Evolutionary conservation across 2,797 vertebrate species (phyloP), one percentile per base, ranked within the genome.

Genomic region (Coilia nasus): DNA sequence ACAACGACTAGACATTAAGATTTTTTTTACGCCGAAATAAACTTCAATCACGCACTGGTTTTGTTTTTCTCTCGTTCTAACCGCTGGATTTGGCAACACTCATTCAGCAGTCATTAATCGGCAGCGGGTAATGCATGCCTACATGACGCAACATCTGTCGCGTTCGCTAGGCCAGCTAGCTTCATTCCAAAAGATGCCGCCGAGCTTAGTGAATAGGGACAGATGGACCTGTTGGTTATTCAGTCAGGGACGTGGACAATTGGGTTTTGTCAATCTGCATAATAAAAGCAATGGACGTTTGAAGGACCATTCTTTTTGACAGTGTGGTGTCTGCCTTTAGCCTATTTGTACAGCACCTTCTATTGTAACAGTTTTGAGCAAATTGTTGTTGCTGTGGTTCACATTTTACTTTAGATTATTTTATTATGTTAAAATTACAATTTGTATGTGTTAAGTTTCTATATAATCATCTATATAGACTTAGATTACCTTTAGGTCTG

Each of bases 191-290:
- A 78, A 78, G 71, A 78, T 78, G 23, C 6, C 67, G 59, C 82
- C n/a, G 44, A 50, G 78, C 41, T 71, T 83, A 86, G 57, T 75
- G 80, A 75, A 78, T 56, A 60, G 81, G 60, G 81, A 84, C 85
- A 88, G 87, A 84, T 87, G 71, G 71, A 78, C 71, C 31, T 78
- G 87, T 86, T 62, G 46, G 86, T 82, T 50, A 83, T 80, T 87
- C 75, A 85, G 50, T 59, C 41, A 35, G 25, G 83, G 41, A 81
- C 83, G 62, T 82, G 35, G 81, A 31, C 81, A 80, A 62, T 82
- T 28, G 81, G 81, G 57, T 41, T 62, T 41, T 83, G 46, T 78
- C 82, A 81, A 44, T 81, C 85, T 46, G 54, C 81, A 82, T 46
- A 71, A 82, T 57, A 87, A 83, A 59, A 75, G 47, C 44, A 50